These are phyloP conservation scores for Bombyx mandarina DNA, from an alignment of 1,140 invertebrate genomes.

Conservation along the genomic window DNA sequence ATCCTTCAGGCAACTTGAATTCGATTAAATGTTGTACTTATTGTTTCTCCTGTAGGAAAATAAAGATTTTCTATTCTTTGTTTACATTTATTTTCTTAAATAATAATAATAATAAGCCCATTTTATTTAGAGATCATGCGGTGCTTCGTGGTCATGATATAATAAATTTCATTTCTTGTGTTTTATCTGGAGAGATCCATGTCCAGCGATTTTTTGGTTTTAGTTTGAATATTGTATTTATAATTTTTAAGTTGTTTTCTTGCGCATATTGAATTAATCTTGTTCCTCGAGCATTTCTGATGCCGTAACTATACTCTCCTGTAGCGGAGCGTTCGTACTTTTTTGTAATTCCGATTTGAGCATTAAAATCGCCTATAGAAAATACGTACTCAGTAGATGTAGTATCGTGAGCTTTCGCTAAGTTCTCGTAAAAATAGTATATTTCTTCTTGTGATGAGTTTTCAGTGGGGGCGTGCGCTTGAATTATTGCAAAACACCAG, in stretches of 20 bases:
- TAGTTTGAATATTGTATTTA: slow-evolving; percentile 16
- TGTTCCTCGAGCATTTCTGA: slow-evolving; percentile 11
- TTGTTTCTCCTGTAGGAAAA: background rate
- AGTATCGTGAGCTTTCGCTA: slow-evolving; percentile 12
- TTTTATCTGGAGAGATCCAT: slow-evolving; percentile 13
- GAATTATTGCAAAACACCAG: background rate
- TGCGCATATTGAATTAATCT: slow-evolving; percentile 15
- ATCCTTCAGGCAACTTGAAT: slow-evolving; percentile 72
- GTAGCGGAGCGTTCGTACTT: slow-evolving; percentile 7
- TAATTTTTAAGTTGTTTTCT: slow-evolving; percentile 16
- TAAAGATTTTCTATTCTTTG: slow-evolving; percentile 3
- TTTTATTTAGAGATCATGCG: slow-evolving; percentile 9
- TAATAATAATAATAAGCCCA: no score
- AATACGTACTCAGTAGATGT: slow-evolving; percentile 9
- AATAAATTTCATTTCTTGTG: slow-evolving; percentile 14
- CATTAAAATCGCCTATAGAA: slow-evolving; percentile 13
- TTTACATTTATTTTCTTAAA: no score
- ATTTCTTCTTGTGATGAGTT: slow-evolving; percentile 15
- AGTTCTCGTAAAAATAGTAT: slow-evolving; percentile 15
- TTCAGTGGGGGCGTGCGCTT: slow-evolving; percentile 14
- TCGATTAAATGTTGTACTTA: slow-evolving; percentile 28
- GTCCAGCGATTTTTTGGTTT: slow-evolving; percentile 13
- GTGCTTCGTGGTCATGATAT: slow-evolving; percentile 11
- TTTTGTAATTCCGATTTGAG: slow-evolving; percentile 10
- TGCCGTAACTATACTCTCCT: slow-evolving; percentile 12